Evolutionary conservation across 2,888 invertebrate species (phyloP).

Genomic region (Heliconius ismenius): DNA sequence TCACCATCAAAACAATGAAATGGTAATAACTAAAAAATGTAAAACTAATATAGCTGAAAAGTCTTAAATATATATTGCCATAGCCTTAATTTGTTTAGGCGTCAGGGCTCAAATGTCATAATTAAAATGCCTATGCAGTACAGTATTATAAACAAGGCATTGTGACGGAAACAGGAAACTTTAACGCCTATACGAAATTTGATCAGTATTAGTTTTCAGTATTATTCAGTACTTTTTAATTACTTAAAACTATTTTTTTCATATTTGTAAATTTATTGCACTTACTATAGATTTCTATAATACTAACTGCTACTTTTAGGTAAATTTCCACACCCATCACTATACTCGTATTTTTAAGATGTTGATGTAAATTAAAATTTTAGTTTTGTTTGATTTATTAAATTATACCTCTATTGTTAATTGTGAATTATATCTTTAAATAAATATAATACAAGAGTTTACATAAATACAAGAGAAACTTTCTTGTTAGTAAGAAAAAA

Average conservation of each 20-base stretch:
- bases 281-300: neutral
- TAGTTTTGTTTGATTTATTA: neutral
- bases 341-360: neutral
- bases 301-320: neutral
- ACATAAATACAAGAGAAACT: too few species aligned
- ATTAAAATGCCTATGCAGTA: constrained; percentile 11
- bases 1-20: neutral
- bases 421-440: neutral
- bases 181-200: constrained; percentile 21
- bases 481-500: neutral
- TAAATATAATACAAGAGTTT: neutral
- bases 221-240: neutral
- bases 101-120: constrained; percentile 17
- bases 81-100: constrained; percentile 3
- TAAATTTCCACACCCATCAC: neutral
- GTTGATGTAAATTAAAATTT: neutral
- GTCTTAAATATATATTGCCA: neutral
- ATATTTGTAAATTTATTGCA: neutral
- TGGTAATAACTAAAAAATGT: neutral
- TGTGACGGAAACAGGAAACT: constrained; percentile 21
- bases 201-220: neutral
- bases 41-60: neutral
- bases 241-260: neutral
- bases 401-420: too few species aligned
- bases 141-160: constrained; percentile 14